These are phyloP conservation scores for Microdon myrmicae DNA, from an alignment of 2,888 invertebrate species.

Conservation along the genomic window DNA sequence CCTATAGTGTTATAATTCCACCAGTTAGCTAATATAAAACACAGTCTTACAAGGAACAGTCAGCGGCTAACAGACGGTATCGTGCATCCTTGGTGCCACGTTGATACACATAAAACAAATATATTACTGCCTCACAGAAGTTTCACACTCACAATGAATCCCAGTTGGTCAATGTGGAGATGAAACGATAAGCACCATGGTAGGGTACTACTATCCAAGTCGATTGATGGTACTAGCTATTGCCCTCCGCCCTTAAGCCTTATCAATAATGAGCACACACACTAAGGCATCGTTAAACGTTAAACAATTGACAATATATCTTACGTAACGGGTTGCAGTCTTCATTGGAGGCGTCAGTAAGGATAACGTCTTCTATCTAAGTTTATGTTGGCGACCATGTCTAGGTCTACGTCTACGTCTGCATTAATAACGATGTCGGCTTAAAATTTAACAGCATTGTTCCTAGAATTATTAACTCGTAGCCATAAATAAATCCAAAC, in stretches of 20 bases:
- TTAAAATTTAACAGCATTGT: conserved; percentile 23
- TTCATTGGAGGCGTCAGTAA: conserved; percentile 4
- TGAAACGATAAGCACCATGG: conserved; percentile 8
- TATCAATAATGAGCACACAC: conserved; percentile 38
- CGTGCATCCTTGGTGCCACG: conserved; percentile 9
- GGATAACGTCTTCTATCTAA: conserved; percentile 5
- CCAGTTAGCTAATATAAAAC: conserved; percentile 30
- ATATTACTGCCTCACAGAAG: conserved; percentile 20
- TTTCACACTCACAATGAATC: conserved; percentile 21
- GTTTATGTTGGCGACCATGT: too few species aligned
- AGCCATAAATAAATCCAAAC: conserved; percentile 8
- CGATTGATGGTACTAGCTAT: conserved; percentile 28
- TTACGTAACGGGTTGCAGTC: conserved; percentile 27
- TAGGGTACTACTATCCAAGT: conserved; percentile 24
- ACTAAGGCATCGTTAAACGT: conserved; percentile 24
- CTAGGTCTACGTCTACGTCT: too few species aligned
- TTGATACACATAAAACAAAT: conserved; percentile 32
- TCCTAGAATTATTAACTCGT: conserved; percentile 28
- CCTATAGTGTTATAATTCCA: conserved; percentile 24
- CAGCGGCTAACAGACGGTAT: conserved; percentile 17
- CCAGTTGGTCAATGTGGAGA: conserved; percentile 4
- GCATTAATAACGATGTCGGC: too few species aligned
- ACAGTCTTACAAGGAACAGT: conserved; percentile 40
- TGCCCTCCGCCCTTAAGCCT: conserved; percentile 7
- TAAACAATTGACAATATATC: conserved; percentile 34